phyloP scores from a whole-genome alignment of 2,113 vertebrate species.

The Cariama cristata region DNA sequence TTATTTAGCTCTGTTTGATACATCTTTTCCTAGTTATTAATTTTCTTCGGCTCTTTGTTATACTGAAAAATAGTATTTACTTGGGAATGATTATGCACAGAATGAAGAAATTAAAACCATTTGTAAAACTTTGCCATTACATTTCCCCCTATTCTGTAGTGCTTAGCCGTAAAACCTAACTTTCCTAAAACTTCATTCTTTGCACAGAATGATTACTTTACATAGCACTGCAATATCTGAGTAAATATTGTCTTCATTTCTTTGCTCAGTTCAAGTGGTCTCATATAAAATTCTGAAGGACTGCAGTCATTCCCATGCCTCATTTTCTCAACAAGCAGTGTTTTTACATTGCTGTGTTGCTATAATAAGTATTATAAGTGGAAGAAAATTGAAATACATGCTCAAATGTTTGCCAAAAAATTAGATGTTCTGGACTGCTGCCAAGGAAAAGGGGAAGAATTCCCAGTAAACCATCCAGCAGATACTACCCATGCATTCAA shows the following conservation, averaged over 20 bases:
- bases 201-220: neutral
- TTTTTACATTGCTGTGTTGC: neutral
- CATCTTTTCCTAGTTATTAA: neutral
- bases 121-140: neutral
- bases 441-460: neutral
- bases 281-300: neutral
- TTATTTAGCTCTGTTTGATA: neutral
- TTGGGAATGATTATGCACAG: neutral
- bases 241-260: slow-evolving; percentile 2
- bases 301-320: neutral
- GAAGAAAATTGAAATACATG: slow-evolving; percentile 31
- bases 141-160: neutral
- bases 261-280: neutral
- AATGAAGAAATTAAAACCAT: neutral
- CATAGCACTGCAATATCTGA: neutral
- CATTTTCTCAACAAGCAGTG: neutral
- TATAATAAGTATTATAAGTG: neutral
- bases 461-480: neutral
- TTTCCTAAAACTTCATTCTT: neutral
- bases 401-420: slow-evolving; percentile 6
- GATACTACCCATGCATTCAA: neutral
- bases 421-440: neutral
- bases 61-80: neutral
- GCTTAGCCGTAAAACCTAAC: neutral
- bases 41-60: neutral